These are phyloP conservation scores for Plemyria rubiginata DNA, from an alignment of 2,888 invertebrate species.

Conservation along the genomic window DNA sequence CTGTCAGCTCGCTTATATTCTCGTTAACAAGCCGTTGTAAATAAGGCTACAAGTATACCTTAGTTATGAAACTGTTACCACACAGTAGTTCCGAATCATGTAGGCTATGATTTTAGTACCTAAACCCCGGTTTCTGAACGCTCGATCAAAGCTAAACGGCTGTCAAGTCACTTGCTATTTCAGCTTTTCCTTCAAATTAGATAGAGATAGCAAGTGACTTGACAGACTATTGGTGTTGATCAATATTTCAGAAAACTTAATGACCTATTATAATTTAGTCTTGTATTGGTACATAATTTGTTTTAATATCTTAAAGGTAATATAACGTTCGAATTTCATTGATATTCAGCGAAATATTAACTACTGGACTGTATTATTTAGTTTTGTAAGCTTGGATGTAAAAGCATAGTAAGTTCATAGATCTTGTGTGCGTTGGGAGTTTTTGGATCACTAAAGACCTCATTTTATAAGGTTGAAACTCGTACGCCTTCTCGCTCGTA, in stretches of 20 bases:
- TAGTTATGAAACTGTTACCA: slow-evolving; percentile 1
- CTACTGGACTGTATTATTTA: slow-evolving; percentile 36
- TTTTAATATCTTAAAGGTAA: slow-evolving; percentile 24
- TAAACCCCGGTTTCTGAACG: too few species aligned
- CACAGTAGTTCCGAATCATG: slow-evolving; percentile 32
- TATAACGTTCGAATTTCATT: neutral
- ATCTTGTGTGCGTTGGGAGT: neutral
- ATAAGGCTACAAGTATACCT: neutral
- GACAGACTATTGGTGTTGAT: too few species aligned
- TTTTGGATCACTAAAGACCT: too few species aligned
- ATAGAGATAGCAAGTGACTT: too few species aligned
- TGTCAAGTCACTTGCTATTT: too few species aligned
- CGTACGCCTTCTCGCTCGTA: too few species aligned
- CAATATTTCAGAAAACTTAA: too few species aligned
- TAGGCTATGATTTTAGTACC: slow-evolving; percentile 74
- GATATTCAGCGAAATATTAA: slow-evolving; percentile 8
- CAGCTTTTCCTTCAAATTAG: too few species aligned
- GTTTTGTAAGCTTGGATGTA: slow-evolving; percentile 30
- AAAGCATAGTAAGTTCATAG: slow-evolving; percentile 7
- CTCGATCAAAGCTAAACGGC: too few species aligned
- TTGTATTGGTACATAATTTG: slow-evolving; percentile 71
- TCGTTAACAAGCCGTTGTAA: neutral
- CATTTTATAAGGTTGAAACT: too few species aligned
- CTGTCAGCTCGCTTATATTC: neutral
- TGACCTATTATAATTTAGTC: too few species aligned